These are phyloP conservation scores for Drosophila murphyi DNA, from an alignment of 1,140 invertebrate genomes.

Conservation along the genomic window DNA sequence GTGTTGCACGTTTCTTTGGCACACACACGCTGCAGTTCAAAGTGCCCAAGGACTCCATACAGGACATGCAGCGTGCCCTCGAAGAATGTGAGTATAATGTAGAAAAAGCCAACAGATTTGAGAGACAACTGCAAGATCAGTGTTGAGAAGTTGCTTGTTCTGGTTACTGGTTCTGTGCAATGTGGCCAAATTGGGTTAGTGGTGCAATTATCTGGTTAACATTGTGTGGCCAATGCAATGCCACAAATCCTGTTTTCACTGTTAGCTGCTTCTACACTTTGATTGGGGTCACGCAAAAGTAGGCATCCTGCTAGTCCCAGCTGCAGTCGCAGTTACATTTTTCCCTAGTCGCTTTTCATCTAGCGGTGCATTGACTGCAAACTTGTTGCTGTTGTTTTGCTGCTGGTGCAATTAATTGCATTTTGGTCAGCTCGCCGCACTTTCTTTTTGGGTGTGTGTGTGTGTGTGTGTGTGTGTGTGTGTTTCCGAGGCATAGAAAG, in stretches of 20 bases:
- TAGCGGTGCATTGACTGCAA: slow-evolving; percentile 75
- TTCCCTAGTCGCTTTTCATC: slow-evolving; percentile 11
- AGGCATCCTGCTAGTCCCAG: slow-evolving; percentile 12
- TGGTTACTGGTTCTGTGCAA: slow-evolving; percentile 48
- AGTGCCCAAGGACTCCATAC: slow-evolving; percentile 88
- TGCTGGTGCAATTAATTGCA: slow-evolving; percentile 66
- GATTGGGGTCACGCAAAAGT: slow-evolving; percentile 68
- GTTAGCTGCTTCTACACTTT: slow-evolving; percentile 55
- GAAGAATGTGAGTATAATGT: slow-evolving; percentile 85
- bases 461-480: slow-evolving; percentile 14
- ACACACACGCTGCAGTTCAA: slow-evolving; percentile 92
- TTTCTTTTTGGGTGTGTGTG: slow-evolving; percentile 56
- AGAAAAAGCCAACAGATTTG: too few relatives aligned
- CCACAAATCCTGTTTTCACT: slow-evolving; percentile 81
- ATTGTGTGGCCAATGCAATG: slow-evolving; percentile 16
- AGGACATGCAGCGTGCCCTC: slow-evolving; percentile 88
- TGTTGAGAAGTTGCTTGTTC: slow-evolving; percentile 22
- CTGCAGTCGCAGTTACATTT: not conserved
- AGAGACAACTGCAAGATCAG: too few relatives aligned
- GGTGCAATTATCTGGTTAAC: slow-evolving; percentile 60
- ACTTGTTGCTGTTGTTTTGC: slow-evolving; percentile 34
- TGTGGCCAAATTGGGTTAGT: slow-evolving; percentile 71
- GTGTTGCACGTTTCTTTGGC: slow-evolving; percentile 90
- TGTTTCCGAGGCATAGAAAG: slow-evolving; percentile 77
- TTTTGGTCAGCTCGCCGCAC: slow-evolving; percentile 74